These are phyloP conservation scores for Drosophila tsacasi DNA, from an alignment of 1,140 invertebrate genomes.

Conservation along the genomic window DNA sequence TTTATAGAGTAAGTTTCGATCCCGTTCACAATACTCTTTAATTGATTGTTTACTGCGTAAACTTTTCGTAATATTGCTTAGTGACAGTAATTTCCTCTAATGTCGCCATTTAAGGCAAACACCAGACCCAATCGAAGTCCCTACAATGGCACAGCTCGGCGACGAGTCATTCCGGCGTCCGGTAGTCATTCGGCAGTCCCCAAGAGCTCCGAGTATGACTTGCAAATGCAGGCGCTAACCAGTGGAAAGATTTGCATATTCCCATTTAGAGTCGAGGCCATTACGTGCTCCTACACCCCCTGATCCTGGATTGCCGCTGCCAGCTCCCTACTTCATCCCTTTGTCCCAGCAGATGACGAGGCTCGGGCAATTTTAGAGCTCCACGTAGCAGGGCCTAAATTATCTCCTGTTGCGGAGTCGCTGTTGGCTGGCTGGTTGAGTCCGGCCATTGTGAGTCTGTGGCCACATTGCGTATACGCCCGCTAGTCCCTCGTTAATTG, in stretches of 20 bases:
- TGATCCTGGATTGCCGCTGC: not conserved
- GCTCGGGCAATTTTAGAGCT: constrained; percentile 33
- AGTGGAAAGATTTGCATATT: constrained; percentile 57
- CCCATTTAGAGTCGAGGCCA: constrained; percentile 46
- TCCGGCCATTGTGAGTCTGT: constrained; percentile 41
- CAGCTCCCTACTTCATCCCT: constrained; percentile 7
- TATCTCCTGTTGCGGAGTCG: constrained; percentile 54
- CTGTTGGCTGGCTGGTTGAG: constrained; percentile 41
- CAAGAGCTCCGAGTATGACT: constrained; percentile 33
- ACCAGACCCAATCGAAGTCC: not conserved
- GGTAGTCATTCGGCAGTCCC: constrained; percentile 10
- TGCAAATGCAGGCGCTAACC: constrained; percentile 59
- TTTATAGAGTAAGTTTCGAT: not conserved
- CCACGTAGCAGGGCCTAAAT: constrained; percentile 62
- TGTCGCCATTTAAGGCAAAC: not conserved
- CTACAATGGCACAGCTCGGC: constrained; percentile 4
- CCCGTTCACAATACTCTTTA: not conserved
- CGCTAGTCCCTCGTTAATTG: constrained; percentile 80
- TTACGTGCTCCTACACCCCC: constrained; percentile 4
- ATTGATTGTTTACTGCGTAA: not conserved
- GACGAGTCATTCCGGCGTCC: constrained; percentile 39
- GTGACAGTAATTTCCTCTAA: constrained; percentile 6
- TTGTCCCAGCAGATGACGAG: constrained; percentile 16
- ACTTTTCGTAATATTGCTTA: not conserved
- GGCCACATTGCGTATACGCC: constrained; percentile 74